Conservation (phyloP, 35 echinoderm and acorn worm species). For the Holothuria glaberrima region DNA sequence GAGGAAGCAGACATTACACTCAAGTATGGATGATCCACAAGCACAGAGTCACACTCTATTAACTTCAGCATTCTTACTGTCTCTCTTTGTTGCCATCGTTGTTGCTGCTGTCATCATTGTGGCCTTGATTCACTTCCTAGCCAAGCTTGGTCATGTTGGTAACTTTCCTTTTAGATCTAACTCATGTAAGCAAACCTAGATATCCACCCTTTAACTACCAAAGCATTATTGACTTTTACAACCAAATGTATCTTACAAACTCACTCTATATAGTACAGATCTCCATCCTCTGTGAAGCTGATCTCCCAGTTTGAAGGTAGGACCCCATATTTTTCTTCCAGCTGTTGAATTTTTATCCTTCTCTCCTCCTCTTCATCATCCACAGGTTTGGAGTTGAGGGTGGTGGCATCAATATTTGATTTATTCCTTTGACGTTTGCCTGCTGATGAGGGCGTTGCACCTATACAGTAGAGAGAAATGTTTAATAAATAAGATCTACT, state of each 20-base stretch:
- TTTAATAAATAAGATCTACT: no score
- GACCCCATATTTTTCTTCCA: slow-evolving; percentile 73
- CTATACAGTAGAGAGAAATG: slow-evolving; percentile 35
- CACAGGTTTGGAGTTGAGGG: slow-evolving; percentile 69
- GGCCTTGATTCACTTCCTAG: no score
- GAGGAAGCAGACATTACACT: no score
- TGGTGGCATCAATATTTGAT: slow-evolving; percentile 94
- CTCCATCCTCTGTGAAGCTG: slow-evolving; percentile 95
- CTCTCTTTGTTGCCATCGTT: no score
- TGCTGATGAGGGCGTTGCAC: slow-evolving; percentile 86
- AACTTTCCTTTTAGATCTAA: not conserved
- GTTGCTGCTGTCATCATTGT: no score
- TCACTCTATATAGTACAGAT: slow-evolving; percentile 99
- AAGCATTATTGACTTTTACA: not conserved
- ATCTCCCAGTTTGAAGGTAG: slow-evolving; percentile 85
- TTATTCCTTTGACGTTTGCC: slow-evolving; percentile 96
- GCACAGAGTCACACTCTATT: no score
- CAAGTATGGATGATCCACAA: no score
- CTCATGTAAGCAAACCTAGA: not conserved
- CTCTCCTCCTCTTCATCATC: slow-evolving; percentile 70
- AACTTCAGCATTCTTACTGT: no score
- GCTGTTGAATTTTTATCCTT: slow-evolving; percentile 65
- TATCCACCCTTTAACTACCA: not conserved
- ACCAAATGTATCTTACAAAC: slow-evolving; percentile 38
- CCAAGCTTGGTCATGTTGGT: not conserved